Base-by-base conservation (phyloP, 2,797 vertebrate species). In the Phrynocephalus forsythii region DNA sequence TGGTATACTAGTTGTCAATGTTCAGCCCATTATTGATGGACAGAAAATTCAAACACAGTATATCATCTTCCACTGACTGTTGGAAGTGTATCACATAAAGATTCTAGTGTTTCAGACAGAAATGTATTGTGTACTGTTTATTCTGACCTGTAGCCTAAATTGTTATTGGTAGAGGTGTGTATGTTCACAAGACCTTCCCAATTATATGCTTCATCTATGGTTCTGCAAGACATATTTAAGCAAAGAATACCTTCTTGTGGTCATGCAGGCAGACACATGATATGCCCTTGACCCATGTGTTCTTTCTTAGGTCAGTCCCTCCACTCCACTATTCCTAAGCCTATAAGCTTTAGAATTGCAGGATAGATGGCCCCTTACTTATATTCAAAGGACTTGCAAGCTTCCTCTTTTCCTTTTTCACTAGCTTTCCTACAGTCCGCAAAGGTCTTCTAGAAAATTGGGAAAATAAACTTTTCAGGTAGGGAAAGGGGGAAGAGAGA, bases 341-440 rank as follows among this genome's bases (percentile, higher is more conserved):
- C 63, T 68, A 88, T 67, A n/a, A 26, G 84, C 56, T 75, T 81
- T 84, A 77, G 13, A 83, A 15, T 2, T 38, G 26, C 60, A 75
- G 33, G 50, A 28, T 33, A 84, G 80, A 71, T 86, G 63, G 73
- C 67, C 2, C 87, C 1, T 89, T 88, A 89, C 86, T 66, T 88
- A 85, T 28, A 83, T 18, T 90, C 73, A 18, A 88, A 87, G 10
- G 94, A 91, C 90, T 66, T 26, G 66, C 52, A 63, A 63, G 66
- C 83, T 91, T 90, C 0, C 9, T 79, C 68, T 92, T 91, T 56
- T 91, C 91, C 86, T 83, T 88, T 94, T 91, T 90, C 89, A 18
- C 6, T 87, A 85, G 84, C 28, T 38, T 63, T 4, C 60, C 48
- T 84, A 20, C 73, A 85, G 91, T 94, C 80, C 66, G 72, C 88